These are phyloP conservation scores for Catostomus latipinnis DNA, from an alignment of 2,797 vertebrate species.

Conservation along the genomic window DNA sequence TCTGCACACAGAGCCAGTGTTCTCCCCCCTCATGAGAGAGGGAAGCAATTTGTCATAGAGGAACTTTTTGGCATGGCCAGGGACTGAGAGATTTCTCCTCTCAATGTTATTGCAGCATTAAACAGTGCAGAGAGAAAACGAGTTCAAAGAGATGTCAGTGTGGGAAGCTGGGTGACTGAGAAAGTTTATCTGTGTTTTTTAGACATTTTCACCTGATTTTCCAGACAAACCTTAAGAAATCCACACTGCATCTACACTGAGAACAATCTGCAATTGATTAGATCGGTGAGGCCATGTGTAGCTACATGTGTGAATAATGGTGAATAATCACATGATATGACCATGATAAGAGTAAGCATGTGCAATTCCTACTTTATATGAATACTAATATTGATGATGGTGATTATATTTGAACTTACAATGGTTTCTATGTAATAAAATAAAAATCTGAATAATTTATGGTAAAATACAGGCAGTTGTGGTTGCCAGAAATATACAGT, in stretches of 20 bases:
- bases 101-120: conserved; percentile 52
- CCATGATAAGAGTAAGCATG: conserved; percentile 14
- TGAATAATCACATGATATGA: not conserved
- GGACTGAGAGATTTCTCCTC: conserved; percentile 56
- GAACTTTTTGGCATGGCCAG: conserved; percentile 47
- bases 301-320: not conserved
- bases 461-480: too few species aligned
- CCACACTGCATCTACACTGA: too few species aligned
- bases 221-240: conserved; percentile 11
- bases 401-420: too few species aligned
- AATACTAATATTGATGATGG: not conserved
- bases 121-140: conserved; percentile 18
- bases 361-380: not conserved
- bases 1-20: conserved; percentile 40
- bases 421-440: not conserved
- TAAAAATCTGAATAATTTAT: not conserved
- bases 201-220: not conserved
- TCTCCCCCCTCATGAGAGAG: conserved; percentile 27
- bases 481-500: too few species aligned
- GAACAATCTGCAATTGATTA: not conserved
- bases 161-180: conserved; percentile 19
- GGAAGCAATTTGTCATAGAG: conserved; percentile 51
- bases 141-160: conserved; percentile 25
- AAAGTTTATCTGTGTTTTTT: not conserved
- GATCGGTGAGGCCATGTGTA: not conserved